Evolutionary conservation across 2,888 invertebrate species (phyloP).

Genomic region (Lycia hirtaria): DNA sequence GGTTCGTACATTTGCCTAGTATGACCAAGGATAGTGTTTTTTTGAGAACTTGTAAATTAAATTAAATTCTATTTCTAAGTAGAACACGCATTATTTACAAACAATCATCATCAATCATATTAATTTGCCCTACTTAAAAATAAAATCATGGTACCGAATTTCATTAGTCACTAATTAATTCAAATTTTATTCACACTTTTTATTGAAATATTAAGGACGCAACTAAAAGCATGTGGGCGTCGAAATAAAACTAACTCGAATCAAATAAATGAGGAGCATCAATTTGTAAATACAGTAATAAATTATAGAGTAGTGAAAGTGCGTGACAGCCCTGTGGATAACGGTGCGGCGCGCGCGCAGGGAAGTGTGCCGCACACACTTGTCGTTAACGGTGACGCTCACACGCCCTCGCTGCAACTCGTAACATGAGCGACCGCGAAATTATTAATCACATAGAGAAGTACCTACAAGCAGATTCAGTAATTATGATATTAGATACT

Average conservation of each 20-base stretch:
- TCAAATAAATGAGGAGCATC: constrained; percentile 25
- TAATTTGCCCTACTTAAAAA: neutral
- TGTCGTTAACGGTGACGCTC: constrained; percentile 53
- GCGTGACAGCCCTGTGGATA: constrained; percentile 46
- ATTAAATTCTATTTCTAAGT: neutral
- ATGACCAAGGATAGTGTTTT: too few relatives aligned
- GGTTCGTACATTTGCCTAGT: too few relatives aligned
- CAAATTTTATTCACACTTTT: neutral
- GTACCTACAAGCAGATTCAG: neutral
- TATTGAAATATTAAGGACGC: neutral
- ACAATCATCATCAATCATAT: neutral
- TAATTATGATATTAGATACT: too few relatives aligned
- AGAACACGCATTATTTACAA: neutral
- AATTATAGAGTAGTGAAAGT: constrained; percentile 35
- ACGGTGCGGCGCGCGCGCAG: constrained; percentile 47
- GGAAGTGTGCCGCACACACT: constrained; percentile 53
- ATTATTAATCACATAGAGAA: neutral
- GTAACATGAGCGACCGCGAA: neutral
- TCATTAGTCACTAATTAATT: neutral
- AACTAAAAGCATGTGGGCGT: constrained; percentile 5
- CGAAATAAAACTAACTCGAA: neutral
- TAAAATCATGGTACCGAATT: too few relatives aligned
- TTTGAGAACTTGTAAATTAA: too few relatives aligned
- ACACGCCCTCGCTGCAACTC: constrained; percentile 25
- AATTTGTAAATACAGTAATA: constrained; percentile 24